These are phyloP conservation scores for Heliopora coerulea DNA, from an alignment of 92 coral and sea anemone genomes.

Conservation along the genomic window DNA sequence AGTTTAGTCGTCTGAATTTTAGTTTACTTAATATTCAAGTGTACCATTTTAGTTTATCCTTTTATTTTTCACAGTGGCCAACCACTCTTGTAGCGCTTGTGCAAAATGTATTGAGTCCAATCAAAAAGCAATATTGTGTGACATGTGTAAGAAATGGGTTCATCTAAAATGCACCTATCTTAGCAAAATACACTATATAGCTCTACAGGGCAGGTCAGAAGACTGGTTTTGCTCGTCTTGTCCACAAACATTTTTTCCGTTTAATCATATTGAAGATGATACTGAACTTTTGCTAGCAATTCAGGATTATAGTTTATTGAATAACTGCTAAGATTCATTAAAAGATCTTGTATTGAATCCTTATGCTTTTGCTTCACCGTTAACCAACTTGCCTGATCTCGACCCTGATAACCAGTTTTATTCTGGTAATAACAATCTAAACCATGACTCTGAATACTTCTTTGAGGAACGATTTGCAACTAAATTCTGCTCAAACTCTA, in stretches of 20 bases:
- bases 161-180: constrained; percentile 1
- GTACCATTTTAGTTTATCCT: too few species aligned
- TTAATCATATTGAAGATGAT: constrained; percentile 5
- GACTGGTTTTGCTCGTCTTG: not conserved
- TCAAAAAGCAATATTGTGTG: constrained; percentile 24
- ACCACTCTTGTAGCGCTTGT: not conserved
- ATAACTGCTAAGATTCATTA: not conserved
- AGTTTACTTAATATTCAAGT: too few species aligned
- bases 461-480: not conserved
- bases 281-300: constrained; percentile 1
- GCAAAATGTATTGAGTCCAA: not conserved
- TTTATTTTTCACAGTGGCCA: not conserved
- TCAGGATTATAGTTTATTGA: not conserved
- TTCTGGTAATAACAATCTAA: too few species aligned
- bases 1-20: too few species aligned
- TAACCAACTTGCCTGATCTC: too few species aligned
- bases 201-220: not conserved
- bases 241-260: not conserved
- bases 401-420: constrained; percentile 21
- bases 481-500: not conserved
- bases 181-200: not conserved
- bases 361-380: too few species aligned
- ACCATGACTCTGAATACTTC: too few species aligned
- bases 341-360: constrained; percentile 26
- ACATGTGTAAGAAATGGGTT: constrained; percentile 5